These are phyloP conservation scores for Brachionus manjavacas DNA, from an alignment of 1,140 invertebrate species.

Conservation along the genomic window DNA sequence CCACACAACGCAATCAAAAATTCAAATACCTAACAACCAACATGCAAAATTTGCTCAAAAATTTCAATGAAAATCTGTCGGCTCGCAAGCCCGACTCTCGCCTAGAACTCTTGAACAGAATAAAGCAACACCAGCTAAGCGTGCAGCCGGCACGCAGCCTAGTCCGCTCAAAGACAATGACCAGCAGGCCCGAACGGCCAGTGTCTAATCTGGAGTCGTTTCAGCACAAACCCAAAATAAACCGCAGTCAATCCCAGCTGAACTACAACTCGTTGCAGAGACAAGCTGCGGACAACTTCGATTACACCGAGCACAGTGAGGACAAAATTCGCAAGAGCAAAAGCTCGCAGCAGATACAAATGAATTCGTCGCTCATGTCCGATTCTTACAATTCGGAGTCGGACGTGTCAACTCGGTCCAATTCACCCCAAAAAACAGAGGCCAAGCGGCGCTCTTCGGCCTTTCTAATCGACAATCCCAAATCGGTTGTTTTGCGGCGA, in stretches of 20 bases:
- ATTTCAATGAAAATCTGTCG: slow-evolving; percentile 2
- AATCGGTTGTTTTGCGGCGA: neutral
- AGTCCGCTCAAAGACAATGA: neutral
- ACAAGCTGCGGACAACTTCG: neutral
- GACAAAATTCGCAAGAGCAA: neutral
- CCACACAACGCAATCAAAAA: neutral
- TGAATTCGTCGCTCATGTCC: neutral
- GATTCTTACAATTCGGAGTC: slow-evolving; percentile 13
- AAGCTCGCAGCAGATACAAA: neutral
- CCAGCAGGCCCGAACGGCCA: neutral
- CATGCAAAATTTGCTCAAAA: slow-evolving; percentile 33
- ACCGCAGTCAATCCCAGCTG: slow-evolving; percentile 3
- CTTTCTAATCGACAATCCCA: neutral
- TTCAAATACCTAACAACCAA: slow-evolving; percentile 35
- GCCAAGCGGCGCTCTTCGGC: neutral
- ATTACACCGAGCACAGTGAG: neutral
- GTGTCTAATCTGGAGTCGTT: neutral
- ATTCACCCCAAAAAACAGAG: neutral
- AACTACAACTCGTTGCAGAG: neutral
- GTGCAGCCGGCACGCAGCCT: neutral
- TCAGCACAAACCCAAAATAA: neutral
- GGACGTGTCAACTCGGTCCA: neutral
- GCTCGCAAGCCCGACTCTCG: neutral
- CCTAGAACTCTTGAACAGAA: neutral
- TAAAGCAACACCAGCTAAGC: neutral